A percentile compares a stretch with the other conserved stretches of the same genome.
These are phyloP conservation scores for Leptatherina wallacei DNA, from an alignment of 2,797 vertebrate species.

Conservation along the genomic window DNA sequence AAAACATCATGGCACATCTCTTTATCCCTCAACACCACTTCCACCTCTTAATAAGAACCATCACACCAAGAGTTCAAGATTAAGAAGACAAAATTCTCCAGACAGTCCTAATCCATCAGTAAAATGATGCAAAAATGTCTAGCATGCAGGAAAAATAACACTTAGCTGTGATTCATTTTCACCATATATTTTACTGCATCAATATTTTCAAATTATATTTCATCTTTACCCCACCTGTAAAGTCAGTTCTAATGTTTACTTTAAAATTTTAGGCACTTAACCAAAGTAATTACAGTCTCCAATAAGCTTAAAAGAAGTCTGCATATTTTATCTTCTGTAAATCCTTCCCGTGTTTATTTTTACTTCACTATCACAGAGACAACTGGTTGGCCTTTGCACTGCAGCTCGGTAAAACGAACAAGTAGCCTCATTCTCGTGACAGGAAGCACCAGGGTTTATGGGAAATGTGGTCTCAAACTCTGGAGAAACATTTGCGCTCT, in stretches of 20 bases:
- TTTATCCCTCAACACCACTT: constrained; percentile 16
- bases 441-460: constrained; percentile 49
- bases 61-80: constrained; percentile 19
- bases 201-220: constrained; percentile 36
- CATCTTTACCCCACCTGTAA: constrained; percentile 9
- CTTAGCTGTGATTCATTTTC: constrained; percentile 20
- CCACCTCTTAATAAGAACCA: constrained; percentile 41
- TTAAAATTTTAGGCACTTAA: constrained; percentile 11
- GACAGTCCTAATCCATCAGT: constrained; percentile 26
- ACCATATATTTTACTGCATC: constrained; percentile 14
- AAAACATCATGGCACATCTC: constrained; percentile 28
- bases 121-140: constrained; percentile 9
- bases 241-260: constrained; percentile 19
- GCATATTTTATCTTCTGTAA: constrained; percentile 24
- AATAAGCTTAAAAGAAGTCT: constrained; percentile 9
- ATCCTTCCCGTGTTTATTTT: constrained; percentile 25
- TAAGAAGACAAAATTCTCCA: constrained; percentile 21
- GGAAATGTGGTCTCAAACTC: constrained; percentile 54
- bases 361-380: constrained; percentile 5
- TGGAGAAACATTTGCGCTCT: constrained; percentile 28
- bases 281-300: neutral
- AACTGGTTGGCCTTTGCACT: neutral
- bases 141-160: constrained; percentile 26
- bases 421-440: constrained; percentile 37
- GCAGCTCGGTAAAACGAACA: constrained; percentile 24